Evolutionary conservation across 2,888 invertebrate genomes (phyloP), one percentile per base, ranked within the genome.

Genomic region (Congeria kusceri): DNA sequence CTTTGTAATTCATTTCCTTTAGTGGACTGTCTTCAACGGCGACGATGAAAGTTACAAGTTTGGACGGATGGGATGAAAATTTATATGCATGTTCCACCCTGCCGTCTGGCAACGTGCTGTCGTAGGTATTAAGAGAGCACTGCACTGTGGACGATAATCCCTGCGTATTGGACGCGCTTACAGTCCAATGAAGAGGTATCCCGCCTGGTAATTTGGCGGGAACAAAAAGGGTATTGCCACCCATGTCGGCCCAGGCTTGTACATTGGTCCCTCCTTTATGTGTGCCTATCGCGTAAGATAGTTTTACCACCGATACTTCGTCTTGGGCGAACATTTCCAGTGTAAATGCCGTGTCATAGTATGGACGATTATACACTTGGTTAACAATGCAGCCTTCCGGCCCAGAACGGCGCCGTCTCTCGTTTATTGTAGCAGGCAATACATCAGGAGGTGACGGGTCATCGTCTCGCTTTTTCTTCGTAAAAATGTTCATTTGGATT

Each of bases 51-150:
- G 85, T 88, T 27, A 79, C 65, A 0, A 90, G 61, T 56, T 71
- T 85, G 13, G 74, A 69, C 0, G 88, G 85, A 76, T 89, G 88
- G 73, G 89, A 88, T 18, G 89, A 87, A 62, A 69, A 87, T 15
- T 64, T 53, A 63, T 87, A 87, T 0, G 87, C 73, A 49, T 86
- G 83, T 44, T 87, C 88, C 23, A 91, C 86, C 32, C 89, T 63
- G 1, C 90, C 91, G 64, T 84, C 87, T 3, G 91, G 90, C 23
- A 87, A 62, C 1, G 89, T 88, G 29, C 78, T 87, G 63, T 91
- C 91, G 63, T 75, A 90, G 0, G 90, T 91, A 7, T 77, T 49
- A 0, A 91, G 75, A 18, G 56, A 76, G 61, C 91, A 90, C 28
- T 83, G 70, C 0, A 82, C 75, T 3, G 65, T 64, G 4, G 85